Conservation (phyloP, 2,888 invertebrate genomes). For the Rhingia rostrata region DNA sequence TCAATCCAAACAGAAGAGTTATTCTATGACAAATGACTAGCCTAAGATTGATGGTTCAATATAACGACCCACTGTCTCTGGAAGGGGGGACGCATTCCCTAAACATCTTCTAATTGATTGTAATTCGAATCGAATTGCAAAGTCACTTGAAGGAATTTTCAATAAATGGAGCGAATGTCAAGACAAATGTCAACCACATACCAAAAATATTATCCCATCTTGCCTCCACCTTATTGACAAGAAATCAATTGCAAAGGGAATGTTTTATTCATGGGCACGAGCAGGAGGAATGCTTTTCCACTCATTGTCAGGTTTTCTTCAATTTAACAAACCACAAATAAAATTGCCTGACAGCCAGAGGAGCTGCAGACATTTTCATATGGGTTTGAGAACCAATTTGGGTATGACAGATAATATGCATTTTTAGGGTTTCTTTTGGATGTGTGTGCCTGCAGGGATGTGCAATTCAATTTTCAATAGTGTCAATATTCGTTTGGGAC, state of each 20-base stretch:
- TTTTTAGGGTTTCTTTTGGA: not conserved
- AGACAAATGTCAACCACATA: slow-evolving; percentile 58
- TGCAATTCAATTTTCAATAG: not conserved
- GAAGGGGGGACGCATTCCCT: not conserved
- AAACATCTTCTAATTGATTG: slow-evolving; percentile 43
- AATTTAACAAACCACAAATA: slow-evolving; percentile 69
- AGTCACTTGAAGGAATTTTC: slow-evolving; percentile 64
- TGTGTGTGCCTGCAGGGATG: not conserved
- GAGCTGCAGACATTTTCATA: slow-evolving; percentile 62
- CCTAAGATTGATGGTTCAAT: not conserved
- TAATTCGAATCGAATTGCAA: slow-evolving; percentile 49
- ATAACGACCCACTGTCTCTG: slow-evolving; percentile 34
- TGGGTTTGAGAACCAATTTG: slow-evolving; percentile 63
- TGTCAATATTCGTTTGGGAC: slow-evolving; percentile 8
- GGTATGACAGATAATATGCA: slow-evolving; percentile 48
- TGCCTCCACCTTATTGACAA: not conserved
- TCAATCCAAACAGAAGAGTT: slow-evolving; percentile 24
- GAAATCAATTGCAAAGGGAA: slow-evolving; percentile 36
- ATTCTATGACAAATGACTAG: slow-evolving; percentile 5
- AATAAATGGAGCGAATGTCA: slow-evolving; percentile 70
- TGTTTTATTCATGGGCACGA: slow-evolving; percentile 4
- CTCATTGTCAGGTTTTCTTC: slow-evolving; percentile 47
- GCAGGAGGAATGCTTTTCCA: slow-evolving; percentile 3
- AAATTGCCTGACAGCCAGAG: slow-evolving; percentile 47
- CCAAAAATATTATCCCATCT: slow-evolving; percentile 23